Evolutionary conservation across 2,113 vertebrate genomes (phyloP), one percentile per base, ranked within the genome.

Genomic region (Mesitornis unicolor): DNA sequence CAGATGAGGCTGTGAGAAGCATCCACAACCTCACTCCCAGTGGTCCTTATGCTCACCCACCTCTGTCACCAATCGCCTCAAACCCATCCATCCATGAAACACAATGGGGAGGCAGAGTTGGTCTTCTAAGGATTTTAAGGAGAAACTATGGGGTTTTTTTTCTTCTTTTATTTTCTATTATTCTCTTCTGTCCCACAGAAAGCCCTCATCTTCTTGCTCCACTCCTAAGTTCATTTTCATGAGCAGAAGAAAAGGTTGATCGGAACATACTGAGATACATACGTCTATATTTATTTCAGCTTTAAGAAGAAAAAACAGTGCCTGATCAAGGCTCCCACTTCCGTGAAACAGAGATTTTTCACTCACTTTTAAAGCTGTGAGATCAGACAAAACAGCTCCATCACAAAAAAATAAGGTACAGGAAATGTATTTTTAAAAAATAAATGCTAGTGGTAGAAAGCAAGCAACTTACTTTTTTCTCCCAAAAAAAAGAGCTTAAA

Each of bases 331-430:
- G 21, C 14, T 84, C 54, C 22, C 36, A 77, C 51, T 90, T 92
- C 56, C 85, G 56, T 57, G 65, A 93, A 95, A 75, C 13, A 65
- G 42, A 65, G 14, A 31, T 42, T 89, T 91, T 70, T 84, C 54
- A 84, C 19, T 81, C 19, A 74, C 59, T 94, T 93, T 68, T 87
- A 43, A 80, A 93, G 60, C 35, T 42, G 24, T 61, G 31, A n/a
- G 45, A 94, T 84, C 60, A 90, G 51, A 70, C 69, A 81, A 93
- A 95, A 92, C 82, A 91, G 4, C 65, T 92, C 74, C 43, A 67
- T 93, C 83, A 74, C 8, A 9, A 70, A 84, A 73, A 84, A 26
- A 25, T 22, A 87, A 77, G 28, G 19, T 70, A 67, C 31, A 86
- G 59, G 56, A 86, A 80, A 20, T 51, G 14, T 53, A 53, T 61